Percentiles rank a stretch among this genome's conserved stretches.
Evolutionary conservation across 2,113 vertebrate genomes (phyloP).

Genomic region (Ondatra zibethicus): DNA sequence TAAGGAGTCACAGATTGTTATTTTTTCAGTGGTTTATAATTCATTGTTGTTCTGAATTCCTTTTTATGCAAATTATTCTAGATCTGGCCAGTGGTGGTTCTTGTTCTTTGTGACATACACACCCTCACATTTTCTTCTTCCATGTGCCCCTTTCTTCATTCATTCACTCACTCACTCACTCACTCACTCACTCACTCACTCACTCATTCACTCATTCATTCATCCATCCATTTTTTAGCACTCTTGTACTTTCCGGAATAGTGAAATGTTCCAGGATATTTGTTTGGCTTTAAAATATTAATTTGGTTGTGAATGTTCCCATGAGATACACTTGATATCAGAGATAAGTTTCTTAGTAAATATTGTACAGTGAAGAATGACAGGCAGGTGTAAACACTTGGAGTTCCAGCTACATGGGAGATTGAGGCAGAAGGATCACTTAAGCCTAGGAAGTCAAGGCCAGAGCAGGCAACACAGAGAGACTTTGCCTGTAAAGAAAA

Average conservation of each 20-base stretch:
- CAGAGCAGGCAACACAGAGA: neutral
- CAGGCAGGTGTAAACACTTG: neutral
- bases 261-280: neutral
- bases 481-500: neutral
- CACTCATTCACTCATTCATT: too few relatives aligned
- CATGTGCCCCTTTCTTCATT: fast-evolving
- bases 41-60: neutral
- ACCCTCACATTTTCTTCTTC: neutral
- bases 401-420: neutral
- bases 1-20: neutral
- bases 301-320: neutral
- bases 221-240: too few relatives aligned
- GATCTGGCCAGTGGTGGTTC: neutral
- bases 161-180: too few relatives aligned
- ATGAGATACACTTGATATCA: neutral
- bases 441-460: neutral
- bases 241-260: neutral
- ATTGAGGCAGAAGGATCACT: neutral
- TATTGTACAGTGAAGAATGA: neutral
- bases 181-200: too few relatives aligned
- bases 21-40: neutral
- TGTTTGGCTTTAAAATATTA: neutral
- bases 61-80: neutral
- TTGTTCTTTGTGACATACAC: neutral
- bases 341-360: neutral